phyloP scores from a whole-genome alignment of 2,113 vertebrate genomes.

The Egretta garzetta region DNA sequence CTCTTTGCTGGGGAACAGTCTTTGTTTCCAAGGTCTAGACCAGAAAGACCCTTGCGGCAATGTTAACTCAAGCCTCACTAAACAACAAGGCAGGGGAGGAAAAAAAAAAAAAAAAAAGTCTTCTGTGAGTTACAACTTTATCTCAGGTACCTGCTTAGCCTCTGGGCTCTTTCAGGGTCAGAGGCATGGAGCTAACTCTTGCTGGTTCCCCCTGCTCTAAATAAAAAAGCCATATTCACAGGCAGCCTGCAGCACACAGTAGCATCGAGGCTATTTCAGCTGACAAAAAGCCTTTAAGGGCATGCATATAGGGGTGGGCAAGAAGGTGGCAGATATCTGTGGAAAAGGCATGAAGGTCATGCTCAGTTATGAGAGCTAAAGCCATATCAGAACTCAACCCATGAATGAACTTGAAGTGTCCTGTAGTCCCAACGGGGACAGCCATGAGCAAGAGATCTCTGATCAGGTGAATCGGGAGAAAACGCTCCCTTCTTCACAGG shows the following conservation, averaged over 20 bases:
- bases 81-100: not conserved
- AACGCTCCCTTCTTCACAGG: not conserved
- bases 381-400: not conserved
- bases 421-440: not conserved
- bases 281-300: not conserved
- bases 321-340: not conserved
- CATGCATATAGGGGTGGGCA: not conserved
- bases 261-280: not conserved
- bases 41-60: not conserved
- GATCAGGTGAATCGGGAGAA: not conserved
- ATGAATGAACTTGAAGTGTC: not conserved
- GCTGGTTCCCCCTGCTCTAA: not conserved
- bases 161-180: not conserved
- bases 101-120: not conserved
- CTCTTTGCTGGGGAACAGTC: not conserved
- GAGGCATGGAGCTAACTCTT: not conserved
- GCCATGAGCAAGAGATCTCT: not conserved
- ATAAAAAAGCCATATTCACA: not conserved
- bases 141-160: not conserved
- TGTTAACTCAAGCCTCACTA: not conserved
- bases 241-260: not conserved
- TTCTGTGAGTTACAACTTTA: not conserved
- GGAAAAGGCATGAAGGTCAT: not conserved
- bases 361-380: not conserved
- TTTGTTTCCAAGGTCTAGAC: conserved; percentile 12